Percentiles rank a stretch among this genome's conserved stretches.
These are phyloP conservation scores for Semotilus atromaculatus DNA, from an alignment of 2,797 vertebrate species.

Conservation along the genomic window DNA sequence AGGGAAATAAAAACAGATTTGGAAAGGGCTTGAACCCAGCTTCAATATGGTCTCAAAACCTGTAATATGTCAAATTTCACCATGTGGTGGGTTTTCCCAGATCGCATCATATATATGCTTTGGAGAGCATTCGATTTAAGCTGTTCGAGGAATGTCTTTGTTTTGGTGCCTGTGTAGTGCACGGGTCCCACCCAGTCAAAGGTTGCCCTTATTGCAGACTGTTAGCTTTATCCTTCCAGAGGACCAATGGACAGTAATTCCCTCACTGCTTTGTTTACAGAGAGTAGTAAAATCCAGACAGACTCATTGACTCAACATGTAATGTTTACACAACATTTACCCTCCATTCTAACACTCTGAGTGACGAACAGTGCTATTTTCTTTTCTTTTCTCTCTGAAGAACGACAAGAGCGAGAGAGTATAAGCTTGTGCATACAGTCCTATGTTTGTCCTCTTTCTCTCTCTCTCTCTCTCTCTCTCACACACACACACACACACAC, in stretches of 20 bases:
- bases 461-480: background rate
- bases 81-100: too few species aligned
- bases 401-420: constrained; percentile 71
- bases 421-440: constrained; percentile 76
- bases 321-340: constrained; percentile 72
- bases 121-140: background rate
- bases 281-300: constrained; percentile 72
- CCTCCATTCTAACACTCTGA: constrained; percentile 71
- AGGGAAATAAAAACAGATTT: too few species aligned
- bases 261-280: constrained; percentile 75
- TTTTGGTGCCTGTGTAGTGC: constrained; percentile 4
- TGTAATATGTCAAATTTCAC: too few species aligned
- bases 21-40: too few species aligned
- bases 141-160: constrained; percentile 27
- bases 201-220: constrained; percentile 10
- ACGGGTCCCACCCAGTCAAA: constrained; percentile 18
- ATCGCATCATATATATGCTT: too few species aligned
- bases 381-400: constrained; percentile 77
- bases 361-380: constrained; percentile 67
- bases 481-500: background rate
- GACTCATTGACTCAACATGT: constrained; percentile 63
- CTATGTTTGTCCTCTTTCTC: constrained; percentile 72
- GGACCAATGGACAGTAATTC: constrained; percentile 66
- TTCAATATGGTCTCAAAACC: too few species aligned
- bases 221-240: constrained; percentile 27